These are phyloP conservation scores for Catagonus wagneri DNA, from an alignment of 2,113 vertebrate species.

Conservation along the genomic window DNA sequence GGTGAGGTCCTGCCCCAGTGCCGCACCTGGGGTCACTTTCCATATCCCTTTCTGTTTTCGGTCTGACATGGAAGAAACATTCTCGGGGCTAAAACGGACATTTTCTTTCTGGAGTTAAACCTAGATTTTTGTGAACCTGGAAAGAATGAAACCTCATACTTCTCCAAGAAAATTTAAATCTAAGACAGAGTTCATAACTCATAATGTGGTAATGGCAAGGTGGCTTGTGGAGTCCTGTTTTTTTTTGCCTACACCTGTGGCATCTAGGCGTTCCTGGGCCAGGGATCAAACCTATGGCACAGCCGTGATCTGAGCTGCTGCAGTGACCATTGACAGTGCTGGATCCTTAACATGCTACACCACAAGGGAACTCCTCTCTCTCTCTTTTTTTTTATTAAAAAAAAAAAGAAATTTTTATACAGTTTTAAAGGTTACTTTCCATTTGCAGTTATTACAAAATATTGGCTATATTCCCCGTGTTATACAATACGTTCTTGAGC, in stretches of 20 bases:
- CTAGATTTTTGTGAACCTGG: not conserved
- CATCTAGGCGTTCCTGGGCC: too few species aligned
- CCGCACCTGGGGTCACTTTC: not conserved
- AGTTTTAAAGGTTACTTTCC: not conserved
- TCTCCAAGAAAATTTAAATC: not conserved
- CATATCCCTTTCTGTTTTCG: not conserved
- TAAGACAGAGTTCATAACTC: not conserved
- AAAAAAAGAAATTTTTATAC: not conserved
- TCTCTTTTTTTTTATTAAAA: not conserved
- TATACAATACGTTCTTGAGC: not conserved
- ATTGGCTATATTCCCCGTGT: not conserved
- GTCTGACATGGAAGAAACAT: not conserved
- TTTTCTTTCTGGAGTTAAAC: not conserved
- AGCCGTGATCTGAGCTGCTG: too few species aligned
- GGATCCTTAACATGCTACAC: too few species aligned
- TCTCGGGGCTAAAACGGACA: not conserved
- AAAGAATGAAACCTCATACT: not conserved
- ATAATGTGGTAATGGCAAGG: not conserved
- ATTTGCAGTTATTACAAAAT: not conserved
- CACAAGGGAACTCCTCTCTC: not conserved
- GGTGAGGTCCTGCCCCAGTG: constrained; percentile 82
- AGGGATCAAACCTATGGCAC: too few species aligned
- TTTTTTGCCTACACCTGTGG: too few species aligned
- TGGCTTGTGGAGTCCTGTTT: too few species aligned
- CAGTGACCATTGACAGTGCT: too few species aligned